Conservation (phyloP, 2,113 vertebrate species). For the Daubentonia madagascariensis region DNA sequence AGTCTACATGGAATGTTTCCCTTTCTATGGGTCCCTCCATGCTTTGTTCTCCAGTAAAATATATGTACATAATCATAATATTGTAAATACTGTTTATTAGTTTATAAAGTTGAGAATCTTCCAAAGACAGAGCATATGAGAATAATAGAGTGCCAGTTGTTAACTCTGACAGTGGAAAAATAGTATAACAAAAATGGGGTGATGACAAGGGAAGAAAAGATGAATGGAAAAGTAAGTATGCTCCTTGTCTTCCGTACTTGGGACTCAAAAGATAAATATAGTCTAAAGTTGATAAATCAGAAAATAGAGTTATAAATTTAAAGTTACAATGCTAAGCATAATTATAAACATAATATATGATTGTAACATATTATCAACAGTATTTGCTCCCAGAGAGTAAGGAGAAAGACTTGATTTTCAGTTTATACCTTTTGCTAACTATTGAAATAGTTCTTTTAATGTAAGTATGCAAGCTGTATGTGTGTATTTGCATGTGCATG, state of each 20-base stretch:
- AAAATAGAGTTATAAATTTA: neutral
- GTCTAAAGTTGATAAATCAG: neutral
- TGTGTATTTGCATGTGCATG: neutral
- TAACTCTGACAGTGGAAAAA: slow-evolving; percentile 7
- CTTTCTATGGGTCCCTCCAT: neutral
- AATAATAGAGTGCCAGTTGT: neutral
- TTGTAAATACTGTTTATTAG: neutral
- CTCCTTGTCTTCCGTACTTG: neutral
- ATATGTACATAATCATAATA: neutral
- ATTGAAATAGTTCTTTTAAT: neutral
- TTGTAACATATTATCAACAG: neutral
- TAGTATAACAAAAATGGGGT: neutral
- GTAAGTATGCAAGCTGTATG: neutral
- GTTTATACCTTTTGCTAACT: slow-evolving; percentile 3
- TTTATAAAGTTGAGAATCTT: slow-evolving; percentile 39
- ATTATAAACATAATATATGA: neutral
- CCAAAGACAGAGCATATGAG: neutral
- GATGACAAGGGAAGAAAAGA: neutral
- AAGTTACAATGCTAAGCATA: neutral
- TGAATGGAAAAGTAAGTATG: neutral
- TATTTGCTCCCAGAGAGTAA: neutral
- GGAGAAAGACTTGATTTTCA: neutral
- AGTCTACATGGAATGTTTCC: neutral
- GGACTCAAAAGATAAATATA: slow-evolving; percentile 16
- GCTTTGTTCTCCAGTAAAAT: slow-evolving; percentile 35